These are phyloP conservation scores for Parnassius mnemosyne DNA, from an alignment of 2,888 invertebrate species.

Conservation along the genomic window DNA sequence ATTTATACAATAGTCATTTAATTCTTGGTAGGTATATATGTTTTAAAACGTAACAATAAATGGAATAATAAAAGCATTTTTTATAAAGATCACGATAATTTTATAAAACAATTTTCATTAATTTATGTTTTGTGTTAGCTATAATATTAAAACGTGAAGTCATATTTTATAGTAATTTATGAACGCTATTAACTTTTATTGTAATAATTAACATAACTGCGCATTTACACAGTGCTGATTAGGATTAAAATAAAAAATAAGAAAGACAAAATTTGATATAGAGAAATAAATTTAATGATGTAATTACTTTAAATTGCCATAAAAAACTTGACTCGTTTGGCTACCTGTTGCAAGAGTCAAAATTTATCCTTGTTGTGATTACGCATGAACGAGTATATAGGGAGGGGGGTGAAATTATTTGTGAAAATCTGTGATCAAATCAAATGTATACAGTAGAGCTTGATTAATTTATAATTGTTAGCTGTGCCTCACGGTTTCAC, in stretches of 20 bases:
- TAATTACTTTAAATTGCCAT: constrained; percentile 2
- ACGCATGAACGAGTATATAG: background rate
- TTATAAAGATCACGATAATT: too few relatives aligned
- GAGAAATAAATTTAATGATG: constrained; percentile 12
- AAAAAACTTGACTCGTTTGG: constrained; percentile 5
- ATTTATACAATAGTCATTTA: too few relatives aligned
- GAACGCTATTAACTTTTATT: constrained; percentile 32
- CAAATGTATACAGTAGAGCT: too few relatives aligned
- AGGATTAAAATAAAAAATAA: constrained; percentile 18
- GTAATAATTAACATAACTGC: constrained; percentile 17
- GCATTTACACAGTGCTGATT: constrained; percentile 11
- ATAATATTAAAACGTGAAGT: constrained; percentile 9
- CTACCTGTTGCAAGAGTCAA: constrained; percentile 10
- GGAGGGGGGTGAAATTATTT: too few relatives aligned
- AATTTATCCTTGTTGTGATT: constrained; percentile 3
- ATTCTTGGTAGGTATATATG: too few relatives aligned
- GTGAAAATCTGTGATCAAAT: too few relatives aligned
- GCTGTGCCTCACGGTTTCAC: too few relatives aligned
- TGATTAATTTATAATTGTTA: too few relatives aligned
- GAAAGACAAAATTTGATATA: constrained; percentile 1
- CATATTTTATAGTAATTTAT: constrained; percentile 35
- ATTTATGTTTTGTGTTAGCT: constrained; percentile 10
- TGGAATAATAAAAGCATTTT: too few relatives aligned
- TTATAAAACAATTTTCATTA: background rate
- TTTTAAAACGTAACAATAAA: too few relatives aligned